phyloP scores from a whole-genome alignment of 2,797 vertebrate genomes.

The Typhlichthys eigenmanni region DNA sequence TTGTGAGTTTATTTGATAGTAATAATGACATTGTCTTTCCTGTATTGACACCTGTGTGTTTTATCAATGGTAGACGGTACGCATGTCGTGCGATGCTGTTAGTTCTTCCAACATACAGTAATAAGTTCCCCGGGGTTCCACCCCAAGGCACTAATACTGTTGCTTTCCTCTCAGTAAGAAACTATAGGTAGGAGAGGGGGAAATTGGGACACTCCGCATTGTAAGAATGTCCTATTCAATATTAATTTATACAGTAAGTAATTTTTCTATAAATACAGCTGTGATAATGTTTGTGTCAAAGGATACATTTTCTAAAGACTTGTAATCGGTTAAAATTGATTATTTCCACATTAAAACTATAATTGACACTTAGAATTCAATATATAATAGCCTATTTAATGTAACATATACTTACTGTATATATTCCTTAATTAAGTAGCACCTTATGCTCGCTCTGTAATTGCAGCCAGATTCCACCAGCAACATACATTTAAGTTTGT shows the following conservation, averaged over 20 bases:
- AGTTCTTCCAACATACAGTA: conserved; percentile 65
- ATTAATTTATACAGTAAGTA: no score
- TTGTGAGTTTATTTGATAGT: conserved; percentile 21
- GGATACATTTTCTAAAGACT: no score
- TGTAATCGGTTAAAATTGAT: no score
- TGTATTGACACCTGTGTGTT: conserved; percentile 62
- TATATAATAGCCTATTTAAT: no score
- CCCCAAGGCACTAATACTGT: conserved; percentile 51
- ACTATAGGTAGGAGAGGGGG: conserved; percentile 60
- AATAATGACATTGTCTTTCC: conserved; percentile 43
- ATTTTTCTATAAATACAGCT: no score
- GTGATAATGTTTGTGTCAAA: no score
- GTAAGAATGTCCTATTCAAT: not conserved
- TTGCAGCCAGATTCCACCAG: not conserved
- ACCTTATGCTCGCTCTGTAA: not conserved
- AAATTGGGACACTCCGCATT: conserved; percentile 41
- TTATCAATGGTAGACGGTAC: conserved; percentile 62
- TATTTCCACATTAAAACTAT: no score
- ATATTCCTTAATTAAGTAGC: not conserved
- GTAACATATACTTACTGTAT: no score
- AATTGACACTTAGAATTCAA: no score
- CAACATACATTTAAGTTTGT: not conserved
- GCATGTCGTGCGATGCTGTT: conserved; percentile 46
- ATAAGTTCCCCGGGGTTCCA: conserved; percentile 59
- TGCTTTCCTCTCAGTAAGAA: conserved; percentile 46